A percentile compares a stretch with the other conserved stretches of the same genome.
These are phyloP conservation scores for Danio choprae DNA, from an alignment of 2,797 vertebrate genomes.

Conservation along the genomic window DNA sequence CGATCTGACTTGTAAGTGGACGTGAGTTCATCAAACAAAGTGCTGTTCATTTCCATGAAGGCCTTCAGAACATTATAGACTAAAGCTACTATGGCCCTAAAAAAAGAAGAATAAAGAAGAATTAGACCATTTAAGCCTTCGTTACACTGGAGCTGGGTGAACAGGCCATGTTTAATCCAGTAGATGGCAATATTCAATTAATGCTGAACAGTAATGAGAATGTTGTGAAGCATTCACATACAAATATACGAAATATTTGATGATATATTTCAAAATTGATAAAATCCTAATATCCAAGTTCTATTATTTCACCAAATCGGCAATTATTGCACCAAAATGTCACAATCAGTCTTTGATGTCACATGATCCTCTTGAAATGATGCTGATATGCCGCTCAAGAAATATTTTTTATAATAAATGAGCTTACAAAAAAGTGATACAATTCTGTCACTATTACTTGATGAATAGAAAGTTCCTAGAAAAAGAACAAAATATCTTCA, in stretches of 20 bases:
- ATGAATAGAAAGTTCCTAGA: too few relatives aligned
- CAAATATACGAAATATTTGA: neutral
- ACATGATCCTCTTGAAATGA: too few relatives aligned
- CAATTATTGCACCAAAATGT: too few relatives aligned
- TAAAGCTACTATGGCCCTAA: constrained; percentile 96
- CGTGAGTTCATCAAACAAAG: constrained; percentile 98
- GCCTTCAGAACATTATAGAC: constrained; percentile 99
- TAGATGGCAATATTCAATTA: neutral
- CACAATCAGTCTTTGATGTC: too few relatives aligned
- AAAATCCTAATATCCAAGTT: too few relatives aligned
- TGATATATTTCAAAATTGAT: neutral
- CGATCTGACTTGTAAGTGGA: constrained; percentile 99
- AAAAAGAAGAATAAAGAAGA: neutral
- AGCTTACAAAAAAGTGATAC: too few relatives aligned
- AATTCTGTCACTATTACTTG: too few relatives aligned
- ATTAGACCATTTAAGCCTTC: neutral
- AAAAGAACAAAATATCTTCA: too few relatives aligned
- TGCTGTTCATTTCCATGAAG: constrained; percentile 99
- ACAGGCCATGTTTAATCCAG: neutral
- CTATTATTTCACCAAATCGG: too few relatives aligned
- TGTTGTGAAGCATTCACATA: neutral
- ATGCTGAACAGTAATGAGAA: neutral
- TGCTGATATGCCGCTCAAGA: too few relatives aligned
- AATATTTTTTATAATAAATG: too few relatives aligned
- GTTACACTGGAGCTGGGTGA: neutral